Conservation (phyloP, 2,113 vertebrate species). For the Cavia aperea region DNA sequence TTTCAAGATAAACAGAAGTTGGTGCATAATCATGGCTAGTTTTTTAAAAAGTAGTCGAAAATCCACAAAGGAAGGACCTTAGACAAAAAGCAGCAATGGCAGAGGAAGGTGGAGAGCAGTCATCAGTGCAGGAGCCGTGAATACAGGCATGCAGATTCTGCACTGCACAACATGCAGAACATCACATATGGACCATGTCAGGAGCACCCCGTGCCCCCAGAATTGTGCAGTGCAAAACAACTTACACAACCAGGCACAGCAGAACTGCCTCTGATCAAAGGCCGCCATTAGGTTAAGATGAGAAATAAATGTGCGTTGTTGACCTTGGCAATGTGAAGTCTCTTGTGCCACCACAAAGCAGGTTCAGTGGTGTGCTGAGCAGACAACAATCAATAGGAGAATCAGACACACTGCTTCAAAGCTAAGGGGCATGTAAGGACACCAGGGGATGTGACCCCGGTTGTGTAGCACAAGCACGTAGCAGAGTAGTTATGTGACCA, state of each 20-base stretch:
- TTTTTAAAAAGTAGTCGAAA: background rate
- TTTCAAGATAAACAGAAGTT: constrained; percentile 66
- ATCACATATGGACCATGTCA: background rate
- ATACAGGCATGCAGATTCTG: background rate
- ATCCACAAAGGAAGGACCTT: background rate
- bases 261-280: background rate
- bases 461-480: background rate
- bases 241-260: background rate
- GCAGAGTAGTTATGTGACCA: background rate
- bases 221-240: background rate
- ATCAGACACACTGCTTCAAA: background rate
- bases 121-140: background rate
- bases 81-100: background rate
- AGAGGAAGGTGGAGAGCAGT: background rate
- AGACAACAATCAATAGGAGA: background rate
- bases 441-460: background rate
- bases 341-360: background rate
- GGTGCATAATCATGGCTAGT: background rate
- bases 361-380: background rate
- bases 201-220: background rate
- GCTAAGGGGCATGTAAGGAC: background rate
- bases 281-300: background rate
- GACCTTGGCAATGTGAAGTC: background rate
- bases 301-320: background rate
- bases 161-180: background rate